These are phyloP conservation scores for Laticauda colubrina DNA, from an alignment of 2,113 vertebrate genomes.

Conservation along the genomic window DNA sequence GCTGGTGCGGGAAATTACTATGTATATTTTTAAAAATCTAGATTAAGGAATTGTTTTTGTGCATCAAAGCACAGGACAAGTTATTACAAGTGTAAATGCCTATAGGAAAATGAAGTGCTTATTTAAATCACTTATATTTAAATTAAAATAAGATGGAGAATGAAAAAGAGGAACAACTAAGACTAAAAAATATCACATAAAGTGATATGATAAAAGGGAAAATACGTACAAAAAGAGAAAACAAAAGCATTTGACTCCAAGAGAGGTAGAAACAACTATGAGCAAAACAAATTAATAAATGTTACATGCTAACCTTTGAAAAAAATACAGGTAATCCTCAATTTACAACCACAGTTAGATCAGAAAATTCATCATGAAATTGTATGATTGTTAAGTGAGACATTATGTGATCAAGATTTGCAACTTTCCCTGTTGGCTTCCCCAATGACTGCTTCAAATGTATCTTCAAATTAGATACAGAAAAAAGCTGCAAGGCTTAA, in stretches of 20 bases:
- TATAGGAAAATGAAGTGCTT: slow-evolving; percentile 7
- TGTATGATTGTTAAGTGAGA: neutral
- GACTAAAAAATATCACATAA: slow-evolving; percentile 2
- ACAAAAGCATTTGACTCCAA: neutral
- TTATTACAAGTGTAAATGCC: slow-evolving; percentile 33
- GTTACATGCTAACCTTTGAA: neutral
- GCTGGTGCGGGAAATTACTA: slow-evolving; percentile 49
- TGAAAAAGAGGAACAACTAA: neutral
- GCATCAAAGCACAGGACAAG: slow-evolving; percentile 14
- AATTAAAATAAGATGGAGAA: slow-evolving; percentile 18
- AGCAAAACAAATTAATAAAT: neutral
- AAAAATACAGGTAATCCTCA: neutral
- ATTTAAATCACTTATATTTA: slow-evolving; percentile 23
- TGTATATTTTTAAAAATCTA: slow-evolving; percentile 43
- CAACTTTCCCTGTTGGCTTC: neutral
- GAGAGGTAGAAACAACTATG: neutral
- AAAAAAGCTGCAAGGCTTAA: neutral
- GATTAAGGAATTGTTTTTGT: slow-evolving; percentile 32
- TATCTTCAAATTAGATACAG: neutral
- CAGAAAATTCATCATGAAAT: neutral
- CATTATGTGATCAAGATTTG: neutral
- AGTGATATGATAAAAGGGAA: neutral
- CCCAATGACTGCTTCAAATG: neutral
- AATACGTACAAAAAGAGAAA: neutral
- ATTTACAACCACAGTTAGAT: neutral